Evolutionary conservation across 1,140 invertebrate species (phyloP).

Genomic region (Drosophila kohkoa): DNA sequence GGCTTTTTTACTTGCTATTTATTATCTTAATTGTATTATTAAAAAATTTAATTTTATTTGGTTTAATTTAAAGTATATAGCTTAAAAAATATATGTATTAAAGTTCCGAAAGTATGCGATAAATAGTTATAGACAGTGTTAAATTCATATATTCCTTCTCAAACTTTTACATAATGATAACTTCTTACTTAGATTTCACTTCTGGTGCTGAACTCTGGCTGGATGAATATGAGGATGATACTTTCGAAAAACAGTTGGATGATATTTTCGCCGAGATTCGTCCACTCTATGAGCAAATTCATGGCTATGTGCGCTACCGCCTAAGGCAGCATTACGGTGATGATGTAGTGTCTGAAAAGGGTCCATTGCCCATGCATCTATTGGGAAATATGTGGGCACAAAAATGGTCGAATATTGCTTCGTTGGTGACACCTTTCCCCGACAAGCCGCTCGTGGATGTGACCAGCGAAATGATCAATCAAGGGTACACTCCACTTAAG

Average conservation of each 20-base stretch:
- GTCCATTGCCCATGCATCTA: conserved; percentile 96
- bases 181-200: too few species aligned
- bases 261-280: conserved; percentile 86
- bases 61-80: too few species aligned
- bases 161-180: conserved; percentile 27
- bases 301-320: conserved; percentile 92
- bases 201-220: conserved; percentile 87
- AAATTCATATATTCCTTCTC: too few species aligned
- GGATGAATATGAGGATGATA: conserved; percentile 87
- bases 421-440: conserved; percentile 89
- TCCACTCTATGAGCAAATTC: conserved; percentile 89
- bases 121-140: too few species aligned
- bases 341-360: conserved; percentile 88
- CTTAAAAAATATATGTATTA: too few species aligned
- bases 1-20: too few species aligned
- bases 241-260: conserved; percentile 87
- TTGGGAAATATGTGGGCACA: conserved; percentile 98
- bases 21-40: too few species aligned
- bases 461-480: too few species aligned
- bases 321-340: conserved; percentile 91
- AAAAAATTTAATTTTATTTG: too few species aligned
- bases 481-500: too few species aligned
- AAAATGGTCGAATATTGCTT: conserved; percentile 92
- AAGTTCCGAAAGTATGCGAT: too few species aligned
- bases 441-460: conserved; percentile 90